Conservation (phyloP, 2,888 invertebrate genomes). For the Lasius platythorax region DNA sequence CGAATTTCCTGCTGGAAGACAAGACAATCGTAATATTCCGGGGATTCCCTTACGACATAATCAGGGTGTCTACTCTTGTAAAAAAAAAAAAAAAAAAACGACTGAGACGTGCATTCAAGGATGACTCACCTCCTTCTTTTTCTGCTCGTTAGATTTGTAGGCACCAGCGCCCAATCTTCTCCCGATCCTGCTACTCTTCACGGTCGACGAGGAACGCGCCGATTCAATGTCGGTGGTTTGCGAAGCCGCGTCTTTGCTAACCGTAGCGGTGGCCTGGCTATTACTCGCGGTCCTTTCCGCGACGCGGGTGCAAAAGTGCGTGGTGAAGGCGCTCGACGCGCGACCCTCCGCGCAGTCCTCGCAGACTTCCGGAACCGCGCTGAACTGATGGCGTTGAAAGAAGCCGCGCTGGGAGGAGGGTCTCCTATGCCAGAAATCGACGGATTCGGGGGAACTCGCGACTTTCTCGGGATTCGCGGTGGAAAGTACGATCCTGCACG, state of each 20-base stretch:
- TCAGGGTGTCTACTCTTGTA: no score
- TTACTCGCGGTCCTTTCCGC: constrained; percentile 77
- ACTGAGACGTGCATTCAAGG: not conserved
- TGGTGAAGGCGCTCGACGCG: constrained; percentile 79
- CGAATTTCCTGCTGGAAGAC: constrained; percentile 67
- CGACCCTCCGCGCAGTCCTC: constrained; percentile 82
- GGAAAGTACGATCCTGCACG: constrained; percentile 90
- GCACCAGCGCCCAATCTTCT: constrained; percentile 69
- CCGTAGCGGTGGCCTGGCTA: constrained; percentile 67
- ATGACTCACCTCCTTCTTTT: constrained; percentile 72
- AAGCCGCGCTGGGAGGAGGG: constrained; percentile 74
- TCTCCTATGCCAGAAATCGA: constrained; percentile 85
- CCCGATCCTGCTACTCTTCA: constrained; percentile 65
- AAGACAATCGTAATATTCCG: constrained; percentile 9
- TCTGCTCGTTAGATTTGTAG: constrained; percentile 71
- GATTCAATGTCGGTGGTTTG: constrained; percentile 86
- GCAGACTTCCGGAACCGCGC: constrained; percentile 85
- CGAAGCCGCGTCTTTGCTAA: constrained; percentile 87
- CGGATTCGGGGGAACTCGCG: constrained; percentile 57
- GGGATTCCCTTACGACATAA: not conserved
- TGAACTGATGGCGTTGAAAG: constrained; percentile 70
- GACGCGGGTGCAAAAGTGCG: constrained; percentile 83
- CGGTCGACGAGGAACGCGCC: constrained; percentile 69
- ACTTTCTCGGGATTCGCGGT: constrained; percentile 80
- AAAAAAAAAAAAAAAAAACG: no score